Evolutionary conservation across 2,797 vertebrate genomes (phyloP), one percentile per base, ranked within the genome.

Genomic region (Phalloptychus januarius): DNA sequence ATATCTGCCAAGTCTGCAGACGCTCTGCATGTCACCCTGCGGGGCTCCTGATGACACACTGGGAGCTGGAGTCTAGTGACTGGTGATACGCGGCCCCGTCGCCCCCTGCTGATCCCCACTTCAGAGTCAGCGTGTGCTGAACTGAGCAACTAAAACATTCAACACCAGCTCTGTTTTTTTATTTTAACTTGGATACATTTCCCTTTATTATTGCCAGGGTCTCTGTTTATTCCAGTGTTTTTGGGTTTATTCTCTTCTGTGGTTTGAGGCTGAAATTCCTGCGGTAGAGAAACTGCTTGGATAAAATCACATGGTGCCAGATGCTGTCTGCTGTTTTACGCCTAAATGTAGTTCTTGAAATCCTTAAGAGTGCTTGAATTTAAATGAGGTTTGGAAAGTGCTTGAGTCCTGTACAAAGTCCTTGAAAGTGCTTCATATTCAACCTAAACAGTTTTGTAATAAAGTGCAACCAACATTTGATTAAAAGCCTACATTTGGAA

Each of bases 31-130:
- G 45, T 88, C 90, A 77, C 87, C 86, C 79, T 70, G 4, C 71
- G 75, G 76, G 81, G 87, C 65, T 89, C 81, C 84, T 82, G 83
- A 75, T 82, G 85, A 85, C 90, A 81, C 45, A 0, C 73, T 69
- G 70, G 84, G 70, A 10, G 76, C 74, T 75, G 78, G 84, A 76
- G 83, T 89, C 90, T 91, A 92, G 88, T 89, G 87, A 83, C 86
- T 86, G 90, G 87, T 82, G 89, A 90, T 90, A 87, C 89, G 89
- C 38, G 54, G 46, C 71, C 50, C 77, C 63, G 83, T 84, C 78
- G 80, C 77, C 56, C 25, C 74, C 88, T 11, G 72, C 84, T 91
- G 89, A 92, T 88, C 88, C 88, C 79, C 36, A 31, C 58, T 78
- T 86, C 79, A 88, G 89, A 90, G 83, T 87, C n/a, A 6, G 33